phyloP scores from a whole-genome alignment of 2,113 vertebrate species.

The Dinomys branickii region DNA sequence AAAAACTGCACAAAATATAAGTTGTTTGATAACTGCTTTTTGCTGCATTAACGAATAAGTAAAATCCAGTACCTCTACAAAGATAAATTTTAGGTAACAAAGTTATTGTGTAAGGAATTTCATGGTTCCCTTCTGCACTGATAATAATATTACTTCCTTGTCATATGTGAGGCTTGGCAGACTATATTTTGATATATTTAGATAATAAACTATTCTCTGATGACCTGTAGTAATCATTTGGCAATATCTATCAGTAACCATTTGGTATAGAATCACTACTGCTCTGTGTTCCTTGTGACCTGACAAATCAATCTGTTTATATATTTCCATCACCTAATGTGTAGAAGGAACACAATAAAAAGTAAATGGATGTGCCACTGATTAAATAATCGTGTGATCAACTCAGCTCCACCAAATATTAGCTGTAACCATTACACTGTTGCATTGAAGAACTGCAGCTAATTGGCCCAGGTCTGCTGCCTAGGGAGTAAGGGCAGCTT shows the following conservation, averaged over 20 bases:
- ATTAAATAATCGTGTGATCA: conserved; percentile 46
- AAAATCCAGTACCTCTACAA: background rate
- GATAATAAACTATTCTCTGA: conserved; percentile 19
- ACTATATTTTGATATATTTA: background rate
- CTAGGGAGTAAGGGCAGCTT: conserved; percentile 31
- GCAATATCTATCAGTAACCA: background rate
- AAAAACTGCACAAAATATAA: too few species aligned
- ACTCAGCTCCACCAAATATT: background rate
- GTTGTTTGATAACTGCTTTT: conserved; percentile 8
- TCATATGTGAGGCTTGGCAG: background rate
- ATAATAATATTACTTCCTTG: background rate
- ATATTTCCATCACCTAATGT: background rate
- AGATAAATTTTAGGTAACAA: conserved; percentile 1
- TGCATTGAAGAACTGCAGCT: conserved; percentile 29
- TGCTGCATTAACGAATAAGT: conserved; percentile 25
- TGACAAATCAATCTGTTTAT: background rate
- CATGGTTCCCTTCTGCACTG: background rate
- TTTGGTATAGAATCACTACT: background rate
- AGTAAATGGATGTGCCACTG: conserved; percentile 30
- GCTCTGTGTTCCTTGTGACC: background rate
- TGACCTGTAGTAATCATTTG: conserved; percentile 8
- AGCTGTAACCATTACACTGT: conserved; percentile 37
- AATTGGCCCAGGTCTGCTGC: conserved; percentile 43
- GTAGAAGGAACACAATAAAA: background rate
- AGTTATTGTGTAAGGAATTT: background rate